A percentile compares a stretch with the other conserved stretches of the same genome.
These are phyloP conservation scores for Eilema caniola DNA, from an alignment of 2,888 invertebrate genomes.

Conservation along the genomic window DNA sequence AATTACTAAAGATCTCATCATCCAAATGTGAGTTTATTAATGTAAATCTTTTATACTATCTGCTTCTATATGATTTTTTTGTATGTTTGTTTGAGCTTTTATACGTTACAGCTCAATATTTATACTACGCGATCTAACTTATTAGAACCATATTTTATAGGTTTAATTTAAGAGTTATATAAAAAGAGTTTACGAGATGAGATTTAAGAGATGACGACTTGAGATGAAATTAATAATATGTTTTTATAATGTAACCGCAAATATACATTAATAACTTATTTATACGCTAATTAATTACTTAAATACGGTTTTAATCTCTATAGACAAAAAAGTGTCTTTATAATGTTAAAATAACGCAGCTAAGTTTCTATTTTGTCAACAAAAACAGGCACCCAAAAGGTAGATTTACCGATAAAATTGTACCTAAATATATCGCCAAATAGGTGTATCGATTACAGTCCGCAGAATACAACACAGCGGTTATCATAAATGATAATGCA, in stretches of 20 bases:
- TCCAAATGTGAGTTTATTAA: conserved; percentile 34
- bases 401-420: too few relatives aligned
- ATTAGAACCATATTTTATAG: background rate
- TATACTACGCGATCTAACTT: background rate
- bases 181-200: background rate
- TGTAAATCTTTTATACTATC: background rate
- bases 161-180: background rate
- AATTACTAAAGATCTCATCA: conserved; percentile 58
- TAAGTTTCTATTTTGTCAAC: too few relatives aligned
- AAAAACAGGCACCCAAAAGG: too few relatives aligned
- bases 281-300: background rate
- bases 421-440: too few relatives aligned
- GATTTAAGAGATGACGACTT: background rate
- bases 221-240: background rate
- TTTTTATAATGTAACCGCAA: background rate
- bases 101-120: background rate
- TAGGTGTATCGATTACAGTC: too few relatives aligned
- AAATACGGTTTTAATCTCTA: too few relatives aligned
- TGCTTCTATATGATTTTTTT: background rate
- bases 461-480: too few relatives aligned
- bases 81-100: background rate
- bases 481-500: too few relatives aligned
- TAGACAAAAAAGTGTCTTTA: too few relatives aligned
- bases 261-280: background rate
- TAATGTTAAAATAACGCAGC: too few relatives aligned